phyloP scores from a whole-genome alignment of 1,140 invertebrate genomes.

The Euborellia annulipes region DNA sequence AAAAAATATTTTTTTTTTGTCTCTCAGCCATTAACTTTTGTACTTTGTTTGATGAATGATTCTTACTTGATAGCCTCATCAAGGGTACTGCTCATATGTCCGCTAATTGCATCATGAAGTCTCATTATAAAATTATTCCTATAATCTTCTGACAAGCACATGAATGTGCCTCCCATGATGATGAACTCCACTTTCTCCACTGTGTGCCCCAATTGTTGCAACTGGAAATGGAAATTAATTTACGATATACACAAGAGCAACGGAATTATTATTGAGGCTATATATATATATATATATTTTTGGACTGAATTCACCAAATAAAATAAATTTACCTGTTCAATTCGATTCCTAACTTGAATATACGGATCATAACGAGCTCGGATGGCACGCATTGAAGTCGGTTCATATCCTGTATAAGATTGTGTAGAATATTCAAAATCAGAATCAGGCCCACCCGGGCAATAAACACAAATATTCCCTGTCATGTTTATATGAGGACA shows the following conservation, averaged over 20 bases:
- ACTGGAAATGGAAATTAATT: slow-evolving; percentile 29
- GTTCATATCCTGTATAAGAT: slow-evolving; percentile 99
- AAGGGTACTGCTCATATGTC: slow-evolving; percentile 79
- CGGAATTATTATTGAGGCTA: neutral
- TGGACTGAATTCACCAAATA: too few relatives aligned
- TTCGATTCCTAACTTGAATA: slow-evolving; percentile 82
- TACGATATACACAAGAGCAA: slow-evolving; percentile 4
- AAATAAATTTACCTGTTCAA: slow-evolving; percentile 60
- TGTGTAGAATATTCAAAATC: slow-evolving; percentile 99
- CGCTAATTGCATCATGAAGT: slow-evolving; percentile 94
- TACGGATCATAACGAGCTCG: slow-evolving; percentile 94
- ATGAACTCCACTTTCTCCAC: slow-evolving; percentile 99
- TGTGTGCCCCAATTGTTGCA: slow-evolving; percentile 91
- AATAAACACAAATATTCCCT: slow-evolving; percentile 99
- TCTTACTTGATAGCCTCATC: slow-evolving; percentile 79
- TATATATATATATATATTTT: neutral
- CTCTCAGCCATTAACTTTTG: too few relatives aligned
- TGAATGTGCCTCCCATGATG: slow-evolving; percentile 99
- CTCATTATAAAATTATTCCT: slow-evolving; percentile 97
- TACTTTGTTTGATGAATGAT: too few relatives aligned
- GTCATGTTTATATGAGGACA: slow-evolving; percentile 99
- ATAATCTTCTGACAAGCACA: slow-evolving; percentile 94
- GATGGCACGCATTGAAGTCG: slow-evolving; percentile 98
- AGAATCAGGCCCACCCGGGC: slow-evolving; percentile 96
- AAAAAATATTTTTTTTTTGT: too few relatives aligned